A percentile compares a stretch with the other conserved stretches of the same genome.
These are phyloP conservation scores for Spicauda simplicius DNA, from an alignment of 2,888 invertebrate species.

Conservation along the genomic window DNA sequence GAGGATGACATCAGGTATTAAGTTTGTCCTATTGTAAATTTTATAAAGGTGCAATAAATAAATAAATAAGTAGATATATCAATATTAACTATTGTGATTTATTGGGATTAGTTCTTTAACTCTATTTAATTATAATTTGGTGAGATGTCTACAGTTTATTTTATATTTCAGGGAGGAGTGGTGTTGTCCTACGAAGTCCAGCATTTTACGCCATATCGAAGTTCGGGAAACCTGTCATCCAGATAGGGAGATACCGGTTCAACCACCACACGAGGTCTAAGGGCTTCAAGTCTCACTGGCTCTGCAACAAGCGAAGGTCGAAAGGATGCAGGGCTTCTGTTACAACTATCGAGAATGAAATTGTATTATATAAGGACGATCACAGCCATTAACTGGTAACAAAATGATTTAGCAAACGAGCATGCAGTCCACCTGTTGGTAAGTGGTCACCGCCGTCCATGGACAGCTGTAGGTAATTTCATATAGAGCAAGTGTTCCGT, in stretches of 20 bases:
- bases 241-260: slow-evolving; percentile 52
- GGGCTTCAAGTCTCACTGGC: slow-evolving; percentile 56
- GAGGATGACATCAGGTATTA: too few species aligned
- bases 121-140: background rate
- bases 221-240: slow-evolving; percentile 52
- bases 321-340: slow-evolving; percentile 45
- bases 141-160: background rate
- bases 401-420: background rate
- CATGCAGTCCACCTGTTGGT: too few species aligned
- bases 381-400: slow-evolving; percentile 42
- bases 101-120: too few species aligned
- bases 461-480: too few species aligned
- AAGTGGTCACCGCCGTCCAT: too few species aligned
- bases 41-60: too few species aligned
- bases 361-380: slow-evolving; percentile 39
- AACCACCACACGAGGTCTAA: slow-evolving; percentile 52
- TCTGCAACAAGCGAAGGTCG: slow-evolving; percentile 48
- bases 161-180: slow-evolving; percentile 8
- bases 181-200: slow-evolving; percentile 9
- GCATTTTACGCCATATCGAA: slow-evolving; percentile 44
- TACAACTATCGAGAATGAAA: slow-evolving; percentile 42
- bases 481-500: too few species aligned
- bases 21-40: too few species aligned
- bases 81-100: too few species aligned
- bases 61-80: too few species aligned